Base-by-base conservation (phyloP, 30 jellyfish, hydroid and myxozoan genomes). In the Cassiopea andromeda region DNA sequence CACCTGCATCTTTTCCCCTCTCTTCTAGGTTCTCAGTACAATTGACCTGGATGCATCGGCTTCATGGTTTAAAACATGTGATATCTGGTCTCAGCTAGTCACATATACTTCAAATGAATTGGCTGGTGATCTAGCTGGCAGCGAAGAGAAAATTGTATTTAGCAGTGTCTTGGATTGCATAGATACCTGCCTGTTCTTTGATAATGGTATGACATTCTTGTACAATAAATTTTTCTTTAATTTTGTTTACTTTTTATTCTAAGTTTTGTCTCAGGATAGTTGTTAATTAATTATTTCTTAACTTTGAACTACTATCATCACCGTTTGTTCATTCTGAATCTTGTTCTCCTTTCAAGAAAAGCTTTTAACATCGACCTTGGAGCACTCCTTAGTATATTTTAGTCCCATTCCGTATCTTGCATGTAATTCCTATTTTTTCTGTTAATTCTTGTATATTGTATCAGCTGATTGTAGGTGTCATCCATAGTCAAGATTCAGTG, bases 81-180 rank as follows among this genome's bases (percentile, higher is more conserved):
- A 81, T 43, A 81, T 81, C 70, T 81, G 90, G 90, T 46, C 90
- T 1, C 78, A 66, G 68, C 74, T 81, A 1, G 2, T 81, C 46
- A 44, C 48, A 1, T 81, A 38, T 75, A 19, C 73, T 18, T 38
- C 90, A 8, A 17, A 12, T 2, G n/a, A 45, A 68, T 81, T 16
- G 47, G 61, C 15, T 7, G 75, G 17, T 8, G 74, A 46, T 7
- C 43, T 16, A 7, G 72, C 69, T 14, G 9, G 73, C 46, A 58
- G 18, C 3, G 81, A 57, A 44, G 18, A 19, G 57, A 9, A 47
- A 1, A 17, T 69, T 12, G 48, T 78, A 2, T 49, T 69, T 15
- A 44, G 46, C 10, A 48, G 64, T 18, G 48, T 81, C 7, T 67
- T 81, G 43, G 12, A 58, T 69, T 81, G 90, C 54, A n/a, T 81